phyloP scores from a whole-genome alignment of 2,113 vertebrate genomes.

The Motacilla alba region DNA sequence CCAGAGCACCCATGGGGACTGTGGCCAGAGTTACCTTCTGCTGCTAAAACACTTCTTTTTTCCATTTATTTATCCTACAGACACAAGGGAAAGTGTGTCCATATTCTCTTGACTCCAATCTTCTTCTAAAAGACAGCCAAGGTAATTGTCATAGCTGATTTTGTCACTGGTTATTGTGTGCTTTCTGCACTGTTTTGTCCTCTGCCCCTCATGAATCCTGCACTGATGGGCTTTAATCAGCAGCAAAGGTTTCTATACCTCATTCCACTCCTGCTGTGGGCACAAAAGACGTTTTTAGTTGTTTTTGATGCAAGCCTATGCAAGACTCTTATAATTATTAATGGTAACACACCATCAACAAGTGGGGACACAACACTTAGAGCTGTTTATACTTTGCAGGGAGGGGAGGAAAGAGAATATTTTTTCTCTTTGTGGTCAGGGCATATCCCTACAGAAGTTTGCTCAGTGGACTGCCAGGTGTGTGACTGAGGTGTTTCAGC shows the following conservation, averaged over 20 bases:
- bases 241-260: not conserved
- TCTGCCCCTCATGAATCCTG: not conserved
- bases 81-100: not conserved
- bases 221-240: not conserved
- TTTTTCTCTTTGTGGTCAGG: fast-evolving
- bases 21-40: not conserved
- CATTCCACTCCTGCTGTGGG: not conserved
- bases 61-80: not conserved
- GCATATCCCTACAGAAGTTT: fast-evolving
- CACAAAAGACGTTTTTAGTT: not conserved
- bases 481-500: not conserved
- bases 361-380: fast-evolving
- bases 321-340: not conserved
- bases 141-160: not conserved
- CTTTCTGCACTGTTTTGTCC: not conserved
- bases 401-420: not conserved
- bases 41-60: not conserved
- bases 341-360: not conserved
- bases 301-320: too few species aligned
- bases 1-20: fast-evolving
- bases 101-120: too few species aligned
- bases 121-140: not conserved
- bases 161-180: not conserved
- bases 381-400: fast-evolving
- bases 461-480: not conserved